Evolutionary conservation across 2,797 vertebrate species (phyloP), one percentile per base, ranked within the genome.

Genomic region (Trichosurus vulpecula): DNA sequence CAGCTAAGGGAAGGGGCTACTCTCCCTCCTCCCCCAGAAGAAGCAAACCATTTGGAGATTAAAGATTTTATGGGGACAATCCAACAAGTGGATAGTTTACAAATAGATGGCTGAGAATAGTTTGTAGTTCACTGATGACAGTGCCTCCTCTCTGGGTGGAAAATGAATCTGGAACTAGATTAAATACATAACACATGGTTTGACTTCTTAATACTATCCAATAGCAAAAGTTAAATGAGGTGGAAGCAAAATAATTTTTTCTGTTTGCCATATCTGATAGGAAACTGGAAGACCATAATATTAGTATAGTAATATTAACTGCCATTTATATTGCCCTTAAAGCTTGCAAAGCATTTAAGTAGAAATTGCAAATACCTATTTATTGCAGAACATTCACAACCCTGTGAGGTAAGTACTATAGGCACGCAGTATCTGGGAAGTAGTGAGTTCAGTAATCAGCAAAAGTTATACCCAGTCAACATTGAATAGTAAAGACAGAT

Each of bases 111-210:
- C 41, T 95, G 11, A 97, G 54, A 94, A 30, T 30, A 51, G 6
- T 61, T 4, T 74, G 0, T 58, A 54, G 58, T 93, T 61, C 90
- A 94, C 16, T 95, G 54, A 47, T 92, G 61, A 57, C n/a, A 90
- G 6, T 74, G 66, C 16, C 92, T 95, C 12, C 25, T 9, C 10
- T 95, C 29, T 61, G 19, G 91, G 56, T 55, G 52, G 57, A 27
- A 92, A 81, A 95, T 92, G 91, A 92, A 57, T 91, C 54, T 22
- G 58, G 93, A 95, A 90, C 47, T 27, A 90, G 90, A 95, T 66
- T 81, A 94, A 92, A 66, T 94, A 13, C 14, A 56, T 5, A 92
- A 90, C 96, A 55, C 53, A 10, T 5, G 35, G 10, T 92, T 92
- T 95, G 31, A 58, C 92, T 92, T 57, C 52, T 95, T 27, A 94